These are phyloP conservation scores for Helleia helle DNA, from an alignment of 2,888 invertebrate genomes.

Conservation along the genomic window DNA sequence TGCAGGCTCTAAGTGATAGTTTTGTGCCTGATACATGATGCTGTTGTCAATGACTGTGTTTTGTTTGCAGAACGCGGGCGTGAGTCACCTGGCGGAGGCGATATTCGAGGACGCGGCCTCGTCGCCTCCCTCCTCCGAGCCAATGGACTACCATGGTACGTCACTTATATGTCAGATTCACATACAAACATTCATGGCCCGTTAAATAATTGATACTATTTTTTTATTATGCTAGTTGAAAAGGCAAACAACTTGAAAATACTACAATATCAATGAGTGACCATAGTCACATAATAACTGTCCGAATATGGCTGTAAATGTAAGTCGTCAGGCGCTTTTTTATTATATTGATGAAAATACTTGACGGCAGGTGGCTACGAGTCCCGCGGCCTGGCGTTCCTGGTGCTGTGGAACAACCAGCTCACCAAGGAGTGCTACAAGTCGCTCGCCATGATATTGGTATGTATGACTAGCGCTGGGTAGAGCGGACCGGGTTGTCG, in stretches of 20 bases:
- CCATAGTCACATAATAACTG: no score
- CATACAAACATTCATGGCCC: no score
- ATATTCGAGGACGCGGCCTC: slow-evolving; percentile 78
- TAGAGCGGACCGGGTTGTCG: no score
- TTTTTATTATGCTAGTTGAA: no score
- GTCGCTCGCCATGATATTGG: slow-evolving; percentile 78
- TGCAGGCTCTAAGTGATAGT: no score
- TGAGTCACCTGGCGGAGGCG: slow-evolving; percentile 82
- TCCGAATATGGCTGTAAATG: no score
- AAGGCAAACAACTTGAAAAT: no score
- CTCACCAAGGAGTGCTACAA: slow-evolving; percentile 82
- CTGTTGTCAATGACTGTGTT: background rate
- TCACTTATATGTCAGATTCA: no score
- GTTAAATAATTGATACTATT: no score
- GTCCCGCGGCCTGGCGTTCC: slow-evolving; percentile 77
- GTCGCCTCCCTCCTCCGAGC: slow-evolving; percentile 43
- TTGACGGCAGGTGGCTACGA: slow-evolving; percentile 42
- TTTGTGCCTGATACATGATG: no score
- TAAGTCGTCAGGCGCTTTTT: background rate
- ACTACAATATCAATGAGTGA: no score
- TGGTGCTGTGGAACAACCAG: slow-evolving; percentile 91
- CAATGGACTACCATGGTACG: slow-evolving; percentile 8
- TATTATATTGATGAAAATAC: background rate
- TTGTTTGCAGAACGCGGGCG: slow-evolving; percentile 77
- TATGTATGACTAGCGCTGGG: slow-evolving; percentile 31